A percentile compares a stretch with the other conserved stretches of the same genome.
Evolutionary conservation across 2,113 vertebrate genomes (phyloP).

Genomic region (Scatophagus argus): DNA sequence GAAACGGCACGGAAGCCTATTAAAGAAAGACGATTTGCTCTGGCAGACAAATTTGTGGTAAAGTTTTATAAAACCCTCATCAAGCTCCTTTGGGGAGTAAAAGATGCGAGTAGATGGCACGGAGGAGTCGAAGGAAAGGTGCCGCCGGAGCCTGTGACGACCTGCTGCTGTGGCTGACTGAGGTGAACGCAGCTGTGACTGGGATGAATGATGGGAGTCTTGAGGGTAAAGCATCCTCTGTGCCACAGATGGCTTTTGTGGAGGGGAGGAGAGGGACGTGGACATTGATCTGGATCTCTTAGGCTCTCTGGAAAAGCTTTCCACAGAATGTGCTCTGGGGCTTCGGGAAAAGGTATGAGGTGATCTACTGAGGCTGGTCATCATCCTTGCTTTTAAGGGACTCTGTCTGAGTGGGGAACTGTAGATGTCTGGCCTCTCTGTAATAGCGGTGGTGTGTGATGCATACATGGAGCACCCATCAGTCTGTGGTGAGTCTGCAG

Average conservation of each 20-base stretch:
- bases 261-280: constrained; percentile 5
- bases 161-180: neutral
- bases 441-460: neutral
- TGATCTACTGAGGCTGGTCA: constrained; percentile 25
- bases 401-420: constrained; percentile 54
- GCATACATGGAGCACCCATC: neutral
- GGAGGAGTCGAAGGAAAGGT: constrained; percentile 56
- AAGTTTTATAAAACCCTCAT: constrained; percentile 72
- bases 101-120: neutral
- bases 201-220: constrained; percentile 5
- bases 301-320: constrained; percentile 14
- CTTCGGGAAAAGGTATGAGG: constrained; percentile 34
- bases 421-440: constrained; percentile 14
- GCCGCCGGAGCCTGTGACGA: constrained; percentile 3
- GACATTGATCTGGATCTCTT: neutral
- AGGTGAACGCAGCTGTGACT: constrained; percentile 19
- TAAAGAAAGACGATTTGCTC: constrained; percentile 25
- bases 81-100: constrained; percentile 42
- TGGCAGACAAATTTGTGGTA: constrained; percentile 81
- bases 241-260: neutral
- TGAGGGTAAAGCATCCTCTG: constrained; percentile 17
- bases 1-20: constrained; percentile 52
- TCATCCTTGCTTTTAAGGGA: constrained; percentile 46
- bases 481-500: neutral
- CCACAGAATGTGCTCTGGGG: neutral